Evolutionary conservation across 2,113 vertebrate genomes (phyloP).

Genomic region (Oryctolagus cuniculus): DNA sequence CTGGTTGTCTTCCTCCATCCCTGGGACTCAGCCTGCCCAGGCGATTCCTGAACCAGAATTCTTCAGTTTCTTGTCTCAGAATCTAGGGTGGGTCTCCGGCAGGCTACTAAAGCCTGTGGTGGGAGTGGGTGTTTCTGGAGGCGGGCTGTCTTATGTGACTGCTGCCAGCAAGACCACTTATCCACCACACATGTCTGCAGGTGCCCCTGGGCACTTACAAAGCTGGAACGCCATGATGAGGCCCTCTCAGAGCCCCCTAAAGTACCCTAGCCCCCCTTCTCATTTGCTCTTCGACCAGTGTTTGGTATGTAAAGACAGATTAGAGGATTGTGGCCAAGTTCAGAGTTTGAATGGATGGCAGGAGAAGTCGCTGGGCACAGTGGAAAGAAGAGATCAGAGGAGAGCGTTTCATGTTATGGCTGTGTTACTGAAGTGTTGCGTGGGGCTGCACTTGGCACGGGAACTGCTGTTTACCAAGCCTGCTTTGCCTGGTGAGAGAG

Average conservation of each 20-base stretch:
- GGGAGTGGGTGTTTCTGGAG: background rate
- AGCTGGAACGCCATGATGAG: background rate
- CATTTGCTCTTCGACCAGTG: background rate
- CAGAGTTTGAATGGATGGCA: background rate
- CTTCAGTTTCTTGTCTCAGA: background rate
- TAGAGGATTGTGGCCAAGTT: background rate
- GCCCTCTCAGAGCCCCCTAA: background rate
- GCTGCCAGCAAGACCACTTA: background rate
- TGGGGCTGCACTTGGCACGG: too few relatives aligned
- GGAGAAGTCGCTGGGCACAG: background rate
- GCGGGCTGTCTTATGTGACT: background rate
- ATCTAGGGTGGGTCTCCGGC: background rate
- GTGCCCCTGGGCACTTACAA: background rate
- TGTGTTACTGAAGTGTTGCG: rapidly evolving
- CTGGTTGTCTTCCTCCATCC: too few relatives aligned
- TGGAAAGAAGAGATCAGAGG: background rate
- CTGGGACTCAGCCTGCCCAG: background rate
- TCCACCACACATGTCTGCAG: too few relatives aligned
- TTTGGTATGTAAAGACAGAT: background rate
- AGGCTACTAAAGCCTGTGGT: background rate
- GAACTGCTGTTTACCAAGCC: rapidly evolving
- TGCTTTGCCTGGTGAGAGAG: background rate
- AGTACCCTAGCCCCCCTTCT: too few relatives aligned
- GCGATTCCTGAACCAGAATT: background rate
- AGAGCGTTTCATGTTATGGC: background rate